phyloP scores from a whole-genome alignment of 2,797 vertebrate species.

The Pseudomugil gertrudae region DNA sequence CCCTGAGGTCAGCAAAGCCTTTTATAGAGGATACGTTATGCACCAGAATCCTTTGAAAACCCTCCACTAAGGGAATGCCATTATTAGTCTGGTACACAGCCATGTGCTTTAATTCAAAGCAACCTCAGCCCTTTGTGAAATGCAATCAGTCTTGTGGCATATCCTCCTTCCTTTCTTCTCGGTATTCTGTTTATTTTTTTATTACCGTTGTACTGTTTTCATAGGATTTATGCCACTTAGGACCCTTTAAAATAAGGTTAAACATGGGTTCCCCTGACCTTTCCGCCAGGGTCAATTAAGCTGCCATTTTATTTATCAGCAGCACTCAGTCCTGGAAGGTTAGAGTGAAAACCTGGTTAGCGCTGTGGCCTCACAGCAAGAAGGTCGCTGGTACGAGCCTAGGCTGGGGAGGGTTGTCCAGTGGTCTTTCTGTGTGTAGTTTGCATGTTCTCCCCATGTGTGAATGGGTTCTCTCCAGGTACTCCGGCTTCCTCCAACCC shows the following conservation, averaged over 20 bases:
- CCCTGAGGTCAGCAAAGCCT: conserved; percentile 69
- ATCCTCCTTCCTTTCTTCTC: conserved; percentile 11
- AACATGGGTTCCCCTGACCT: conserved; percentile 64
- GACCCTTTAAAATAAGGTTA: conserved; percentile 67
- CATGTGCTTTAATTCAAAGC: conserved; percentile 45
- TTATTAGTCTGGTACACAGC: conserved; percentile 48
- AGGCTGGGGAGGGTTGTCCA: no score
- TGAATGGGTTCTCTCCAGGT: no score
- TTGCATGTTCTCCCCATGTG: no score
- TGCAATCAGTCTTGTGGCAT: conserved; percentile 44
- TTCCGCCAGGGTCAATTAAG: conserved; percentile 61
- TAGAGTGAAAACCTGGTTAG: no score
- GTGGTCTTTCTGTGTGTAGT: no score
- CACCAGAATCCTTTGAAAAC: conserved; percentile 60
- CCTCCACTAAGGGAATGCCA: conserved; percentile 62
- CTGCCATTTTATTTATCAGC: conserved; percentile 57
- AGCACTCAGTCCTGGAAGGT: conserved; percentile 10
- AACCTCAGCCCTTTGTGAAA: conserved; percentile 62
- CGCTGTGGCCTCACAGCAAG: no score
- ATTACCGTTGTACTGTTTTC: conserved; percentile 25
- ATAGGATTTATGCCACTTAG: conserved; percentile 51
- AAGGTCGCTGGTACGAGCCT: no score
- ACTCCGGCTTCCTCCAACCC: no score
- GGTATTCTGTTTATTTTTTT: conserved; percentile 10
- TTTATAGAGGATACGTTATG: conserved; percentile 41